Base-by-base conservation (phyloP, 1,140 invertebrate species). In the Drosophila guanche region DNA sequence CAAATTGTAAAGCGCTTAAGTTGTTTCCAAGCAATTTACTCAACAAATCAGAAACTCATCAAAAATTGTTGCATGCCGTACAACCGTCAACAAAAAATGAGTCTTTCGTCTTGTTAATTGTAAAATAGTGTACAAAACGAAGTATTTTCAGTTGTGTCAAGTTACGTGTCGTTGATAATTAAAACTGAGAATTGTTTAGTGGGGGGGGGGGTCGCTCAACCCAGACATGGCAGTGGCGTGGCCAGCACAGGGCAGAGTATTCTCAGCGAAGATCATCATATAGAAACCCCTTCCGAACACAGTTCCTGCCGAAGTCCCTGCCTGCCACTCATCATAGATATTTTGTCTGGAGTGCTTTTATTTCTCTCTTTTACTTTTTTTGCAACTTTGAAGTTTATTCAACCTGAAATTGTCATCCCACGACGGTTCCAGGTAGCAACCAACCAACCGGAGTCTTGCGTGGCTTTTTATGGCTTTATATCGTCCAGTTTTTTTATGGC, bases 141-240 rank as follows among this genome's bases (percentile, higher is more conserved):
- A 55, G 3, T 37, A 4, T 14, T 25, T 47, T 67, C 23, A 14
- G 27, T 22, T 52, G 8, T 41, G 16, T 37, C 12, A 29, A 6
- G 66, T 81, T 72, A 72, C 78, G 67, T 80, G 77, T 42, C 45
- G 53, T 67, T 57, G 48, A 77, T 72, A 81, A 81, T 80, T 80
- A 80, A 81, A 77, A 43, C 29, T 41, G 4, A 47, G 37, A 80
- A 76, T 50, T 61, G 47, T 60, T 71, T 74, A 23, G 16, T 20
- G 16, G 1, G 61, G 8, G 8, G 29, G 1, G 3, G 10, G 3
- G 5, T 5, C 22, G 41, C 47, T 29, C 2, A 22, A 47, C 22
- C 16, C 29, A 8, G 29, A 8, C 29, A 33, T 8, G 4, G 1
- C 45, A 63, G 61, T 65, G 27, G n/a, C 16, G 43, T 14, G 12